Base-by-base conservation (phyloP, 2,888 invertebrate species). In the Lasioglossum oenotherae region DNA sequence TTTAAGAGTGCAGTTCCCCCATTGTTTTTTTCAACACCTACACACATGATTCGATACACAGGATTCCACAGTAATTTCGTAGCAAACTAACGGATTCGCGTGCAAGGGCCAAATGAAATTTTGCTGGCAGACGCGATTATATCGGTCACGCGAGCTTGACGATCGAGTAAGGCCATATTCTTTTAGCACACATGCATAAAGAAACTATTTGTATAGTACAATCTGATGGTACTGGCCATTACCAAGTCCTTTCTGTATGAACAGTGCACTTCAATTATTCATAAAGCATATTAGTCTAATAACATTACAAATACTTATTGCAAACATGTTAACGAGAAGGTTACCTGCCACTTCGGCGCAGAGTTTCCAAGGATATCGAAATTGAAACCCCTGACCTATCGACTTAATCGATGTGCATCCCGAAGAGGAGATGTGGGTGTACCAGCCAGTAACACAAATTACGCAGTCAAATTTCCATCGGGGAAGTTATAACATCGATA, bases 81-180 rank as follows among this genome's bases (percentile, higher is more conserved):
- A n/a, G 16, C 41, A 53, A 46, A 74, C 67, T 5, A 74, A 31
- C 27, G 69, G 49, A 74, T 80, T 80, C 69, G 80, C 74, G 82
- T 82, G 82, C 78, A 44, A 46, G 38, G 57, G 67, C 53, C 74
- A 69, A 82, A 82, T 74, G 49, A 74, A 74, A 82, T 78, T 82
- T 78, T 53, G 53, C 41, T 19, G 57, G 46, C 23, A n/a, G 31
- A 23, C 23, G 44, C 53, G 75, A 53, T 79, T 72, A 82, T 75
- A 57, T 67, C 27, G 19, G 41, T 53, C 71, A 75, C 79, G 82
- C 71, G 38, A 82, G 44, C 79, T 71, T 72, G 69, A n/a, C 82
- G 69, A 78, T 75, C 82, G 23, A 44, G 41, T 49, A 69, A 69
- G 67, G 69, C 69, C 73, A 73, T 64, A 73, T 49, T 49, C 81